Evolutionary conservation across 2,888 invertebrate species (phyloP).

Genomic region (Watsonalla cultraria): DNA sequence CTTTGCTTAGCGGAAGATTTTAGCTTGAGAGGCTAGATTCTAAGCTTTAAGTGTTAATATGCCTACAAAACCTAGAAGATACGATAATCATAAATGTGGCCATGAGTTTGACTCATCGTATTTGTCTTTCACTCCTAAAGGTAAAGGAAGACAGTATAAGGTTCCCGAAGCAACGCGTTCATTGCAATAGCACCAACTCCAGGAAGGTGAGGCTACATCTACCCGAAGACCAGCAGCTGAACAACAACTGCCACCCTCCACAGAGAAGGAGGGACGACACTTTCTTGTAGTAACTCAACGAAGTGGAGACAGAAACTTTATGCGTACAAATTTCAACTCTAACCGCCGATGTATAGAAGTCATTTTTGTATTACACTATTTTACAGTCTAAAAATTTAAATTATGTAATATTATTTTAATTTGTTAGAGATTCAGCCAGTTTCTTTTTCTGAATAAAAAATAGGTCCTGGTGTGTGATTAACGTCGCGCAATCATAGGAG

Average conservation of each 20-base stretch:
- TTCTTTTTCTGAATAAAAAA: too few species aligned
- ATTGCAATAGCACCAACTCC: slow-evolving; percentile 60
- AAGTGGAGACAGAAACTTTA: background rate
- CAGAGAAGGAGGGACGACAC: slow-evolving; percentile 57
- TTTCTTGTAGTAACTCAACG: slow-evolving; percentile 44
- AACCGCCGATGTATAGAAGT: too few species aligned
- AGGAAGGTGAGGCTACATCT: slow-evolving; percentile 64
- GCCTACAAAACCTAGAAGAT: too few species aligned
- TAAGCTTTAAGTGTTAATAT: background rate
- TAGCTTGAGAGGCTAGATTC: too few species aligned
- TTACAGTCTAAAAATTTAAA: too few species aligned
- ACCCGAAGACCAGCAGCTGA: slow-evolving; percentile 53
- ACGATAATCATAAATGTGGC: background rate
- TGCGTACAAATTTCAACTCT: background rate
- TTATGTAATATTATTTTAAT: too few species aligned
- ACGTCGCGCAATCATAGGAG: too few species aligned
- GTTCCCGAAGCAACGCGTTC: slow-evolving; percentile 52
- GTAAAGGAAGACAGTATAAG: slow-evolving; percentile 65
- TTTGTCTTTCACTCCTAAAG: slow-evolving; percentile 22
- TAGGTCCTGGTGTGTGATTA: too few species aligned
- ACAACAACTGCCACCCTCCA: slow-evolving; percentile 57
- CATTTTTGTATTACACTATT: background rate
- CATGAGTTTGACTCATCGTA: background rate
- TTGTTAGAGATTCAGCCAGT: too few species aligned
- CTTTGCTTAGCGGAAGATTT: too few species aligned